Base-by-base conservation (phyloP, 1,140 invertebrate genomes). In the Teleogryllus occipitalis region DNA sequence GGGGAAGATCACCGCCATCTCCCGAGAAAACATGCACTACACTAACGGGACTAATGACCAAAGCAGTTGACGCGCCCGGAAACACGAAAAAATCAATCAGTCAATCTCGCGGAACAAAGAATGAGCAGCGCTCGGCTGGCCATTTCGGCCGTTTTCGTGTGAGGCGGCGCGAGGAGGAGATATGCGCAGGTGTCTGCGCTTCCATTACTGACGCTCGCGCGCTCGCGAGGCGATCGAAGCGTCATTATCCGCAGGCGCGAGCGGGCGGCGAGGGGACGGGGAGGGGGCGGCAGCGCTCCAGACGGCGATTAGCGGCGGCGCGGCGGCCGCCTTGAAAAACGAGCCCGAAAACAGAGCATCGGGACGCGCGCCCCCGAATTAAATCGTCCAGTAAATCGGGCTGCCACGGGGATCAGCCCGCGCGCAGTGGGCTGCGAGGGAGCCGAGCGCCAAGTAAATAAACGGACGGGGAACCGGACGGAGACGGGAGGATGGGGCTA, bases 381-480 rank as follows among this genome's bases (percentile, higher is more conserved):
- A 65, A 65, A 65, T 65, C 54, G 54, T 65, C 54, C 54, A 65
- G 54, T 65, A 65, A 65, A 65, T 65, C 54, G 54, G 54, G 54
- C 54, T 7, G 18, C 54, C 54, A 18, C 18, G 10, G 54, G 27
- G 27, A 39, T 39, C 27, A 39, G 27, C 27, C 54, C 54, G 54
- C 18, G 54, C 54, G 18, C 54, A 10, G 54, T 39, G 27, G 27
- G 27, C 5, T 39, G 54, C 54, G 54, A 14, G 54, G 54, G 10
- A 18, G 54, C 54, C 2, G 10, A 39, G 27, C 27, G 5, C 1
- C 27, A 39, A 39, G 27, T 39, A 39, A 39, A 39, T 39, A 65
- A 65, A 65, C 10, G 54, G 54, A 18, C 18, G 54, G 54, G 0
- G 54, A 7, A 65, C 18, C 2, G 18, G 54, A 65, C 10, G 18